Conservation (phyloP, 2,888 invertebrate genomes). For the Cheilosia pagana region DNA sequence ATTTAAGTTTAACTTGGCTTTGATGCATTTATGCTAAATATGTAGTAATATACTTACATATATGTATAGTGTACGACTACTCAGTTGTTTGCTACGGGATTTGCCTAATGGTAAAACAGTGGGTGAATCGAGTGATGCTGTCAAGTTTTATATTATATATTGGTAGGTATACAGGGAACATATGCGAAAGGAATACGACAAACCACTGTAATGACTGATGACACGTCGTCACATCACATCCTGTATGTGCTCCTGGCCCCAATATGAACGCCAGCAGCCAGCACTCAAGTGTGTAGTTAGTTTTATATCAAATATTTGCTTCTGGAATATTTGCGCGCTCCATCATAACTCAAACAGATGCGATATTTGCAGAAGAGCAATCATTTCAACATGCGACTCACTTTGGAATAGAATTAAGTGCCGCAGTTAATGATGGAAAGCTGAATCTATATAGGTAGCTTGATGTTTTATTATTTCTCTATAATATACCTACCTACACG, state of each 20-base stretch:
- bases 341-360: slow-evolving; percentile 83
- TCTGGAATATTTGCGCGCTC: slow-evolving; percentile 83
- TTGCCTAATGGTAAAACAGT: slow-evolving; percentile 49
- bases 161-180: too few relatives aligned
- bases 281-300: slow-evolving; percentile 79
- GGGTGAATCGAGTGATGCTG: slow-evolving; percentile 57
- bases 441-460: slow-evolving; percentile 30
- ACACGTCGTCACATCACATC: slow-evolving; percentile 40
- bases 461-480: neutral
- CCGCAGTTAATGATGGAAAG: slow-evolving; percentile 76
- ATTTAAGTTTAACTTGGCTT: slow-evolving; percentile 43
- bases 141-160: slow-evolving; percentile 47
- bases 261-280: slow-evolving; percentile 79
- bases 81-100: slow-evolving; percentile 33
- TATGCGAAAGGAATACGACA: too few relatives aligned
- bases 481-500: too few relatives aligned
- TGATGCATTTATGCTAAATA: slow-evolving; percentile 39
- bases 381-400: slow-evolving; percentile 82
- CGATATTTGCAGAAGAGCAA: slow-evolving; percentile 83
- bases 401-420: slow-evolving; percentile 82
- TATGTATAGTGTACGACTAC: neutral
- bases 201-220: slow-evolving; percentile 61
- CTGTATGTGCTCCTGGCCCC: slow-evolving; percentile 71
- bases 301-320: slow-evolving; percentile 82
- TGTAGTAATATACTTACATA: neutral